These are phyloP conservation scores for Mesopsocus fuscifrons DNA, from an alignment of 2,888 invertebrate genomes.

Conservation along the genomic window DNA sequence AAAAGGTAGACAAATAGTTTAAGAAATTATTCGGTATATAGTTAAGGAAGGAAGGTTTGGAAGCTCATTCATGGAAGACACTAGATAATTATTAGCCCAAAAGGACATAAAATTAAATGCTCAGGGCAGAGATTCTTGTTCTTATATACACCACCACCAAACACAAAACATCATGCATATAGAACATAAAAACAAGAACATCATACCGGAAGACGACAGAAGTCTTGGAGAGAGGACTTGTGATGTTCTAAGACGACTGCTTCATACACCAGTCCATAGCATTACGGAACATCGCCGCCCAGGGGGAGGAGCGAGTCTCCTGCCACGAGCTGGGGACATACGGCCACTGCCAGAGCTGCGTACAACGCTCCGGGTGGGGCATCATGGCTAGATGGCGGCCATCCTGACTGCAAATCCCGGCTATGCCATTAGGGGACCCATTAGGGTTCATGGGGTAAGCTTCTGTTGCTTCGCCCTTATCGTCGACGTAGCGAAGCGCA, in stretches of 20 bases:
- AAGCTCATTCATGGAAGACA: no score
- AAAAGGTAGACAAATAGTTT: no score
- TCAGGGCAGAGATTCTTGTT: no score
- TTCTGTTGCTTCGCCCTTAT: constrained; percentile 51
- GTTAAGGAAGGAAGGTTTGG: no score
- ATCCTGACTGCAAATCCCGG: constrained; percentile 73
- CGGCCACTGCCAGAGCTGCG: constrained; percentile 81
- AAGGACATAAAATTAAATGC: no score
- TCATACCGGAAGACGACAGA: no score
- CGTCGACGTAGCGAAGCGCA: constrained; percentile 70
- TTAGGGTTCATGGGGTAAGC: constrained; percentile 90
- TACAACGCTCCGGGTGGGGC: constrained; percentile 95
- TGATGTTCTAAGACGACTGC: not conserved
- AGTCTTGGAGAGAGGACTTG: not conserved
- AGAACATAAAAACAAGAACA: no score
- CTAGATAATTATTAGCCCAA: no score
- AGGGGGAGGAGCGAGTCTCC: constrained; percentile 50
- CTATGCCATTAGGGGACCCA: constrained; percentile 68
- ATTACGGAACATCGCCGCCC: constrained; percentile 83
- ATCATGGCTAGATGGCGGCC: constrained; percentile 94
- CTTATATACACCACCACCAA: no score
- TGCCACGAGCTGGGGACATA: constrained; percentile 35
- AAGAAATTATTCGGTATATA: no score
- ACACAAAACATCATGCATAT: no score
- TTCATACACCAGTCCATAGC: constrained; percentile 48